Conservation (phyloP, 2,888 invertebrate genomes). For the Marronus borbonicus region DNA sequence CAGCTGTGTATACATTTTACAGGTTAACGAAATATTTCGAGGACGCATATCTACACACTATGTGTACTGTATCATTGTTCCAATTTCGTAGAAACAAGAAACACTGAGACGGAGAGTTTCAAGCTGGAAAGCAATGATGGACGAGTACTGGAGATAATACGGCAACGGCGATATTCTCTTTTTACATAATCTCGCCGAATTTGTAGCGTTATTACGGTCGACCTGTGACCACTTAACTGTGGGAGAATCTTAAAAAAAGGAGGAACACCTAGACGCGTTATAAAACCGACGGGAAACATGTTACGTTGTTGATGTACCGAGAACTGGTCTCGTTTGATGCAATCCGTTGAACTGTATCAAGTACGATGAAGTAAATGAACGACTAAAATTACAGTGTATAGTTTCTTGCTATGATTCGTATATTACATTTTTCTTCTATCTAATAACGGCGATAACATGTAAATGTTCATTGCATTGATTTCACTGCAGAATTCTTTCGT, state of each 20-base stretch:
- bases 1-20: neutral
- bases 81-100: constrained; percentile 45
- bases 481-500: too few species aligned
- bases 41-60: neutral
- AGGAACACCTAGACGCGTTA: constrained; percentile 21
- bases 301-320: constrained; percentile 33
- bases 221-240: constrained; percentile 62
- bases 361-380: neutral
- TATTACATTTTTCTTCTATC: neutral
- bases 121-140: constrained; percentile 31
- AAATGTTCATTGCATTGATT: too few species aligned
- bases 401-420: too few species aligned
- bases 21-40: constrained; percentile 34
- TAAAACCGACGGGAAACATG: constrained; percentile 36
- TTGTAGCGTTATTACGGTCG: constrained; percentile 59
- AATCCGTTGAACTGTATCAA: constrained; percentile 25
- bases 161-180: constrained; percentile 32
- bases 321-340: constrained; percentile 43
- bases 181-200: constrained; percentile 60
- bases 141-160: constrained; percentile 37
- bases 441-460: too few species aligned
- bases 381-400: too few species aligned
- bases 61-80: constrained; percentile 39
- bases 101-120: constrained; percentile 4
- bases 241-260: constrained; percentile 58